Evolutionary conservation across 2,888 invertebrate species (phyloP).

Genomic region (Carpatolechia fugitivella): DNA sequence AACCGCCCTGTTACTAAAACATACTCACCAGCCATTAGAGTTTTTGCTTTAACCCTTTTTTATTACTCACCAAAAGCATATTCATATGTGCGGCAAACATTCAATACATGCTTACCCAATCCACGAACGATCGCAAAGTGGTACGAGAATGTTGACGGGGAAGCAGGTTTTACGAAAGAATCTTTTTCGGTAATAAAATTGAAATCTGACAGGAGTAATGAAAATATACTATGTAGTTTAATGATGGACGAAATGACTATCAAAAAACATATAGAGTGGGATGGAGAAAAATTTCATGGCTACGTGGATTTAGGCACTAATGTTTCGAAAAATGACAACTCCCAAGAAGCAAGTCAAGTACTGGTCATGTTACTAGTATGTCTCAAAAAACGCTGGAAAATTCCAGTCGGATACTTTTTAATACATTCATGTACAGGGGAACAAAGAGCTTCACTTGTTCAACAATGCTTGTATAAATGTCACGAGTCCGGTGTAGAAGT

Average conservation of each 20-base stretch:
- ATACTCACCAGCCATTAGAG: neutral
- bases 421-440: slow-evolving; percentile 20
- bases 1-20: neutral
- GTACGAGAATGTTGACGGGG: slow-evolving; percentile 8
- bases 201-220: neutral
- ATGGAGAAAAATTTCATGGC: slow-evolving; percentile 14
- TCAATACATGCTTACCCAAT: neutral
- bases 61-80: neutral
- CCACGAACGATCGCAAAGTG: slow-evolving; percentile 9
- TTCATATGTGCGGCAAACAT: neutral
- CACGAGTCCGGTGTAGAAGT: slow-evolving; percentile 19
- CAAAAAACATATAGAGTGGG: slow-evolving; percentile 12
- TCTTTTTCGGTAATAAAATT: slow-evolving; percentile 11
- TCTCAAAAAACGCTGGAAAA: slow-evolving; percentile 21
- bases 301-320: slow-evolving; percentile 11
- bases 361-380: slow-evolving; percentile 21
- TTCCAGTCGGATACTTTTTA: slow-evolving; percentile 25
- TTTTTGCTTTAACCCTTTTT: neutral
- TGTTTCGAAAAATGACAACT: slow-evolving; percentile 5
- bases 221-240: neutral
- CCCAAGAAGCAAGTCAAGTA: slow-evolving; percentile 11
- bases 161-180: slow-evolving; percentile 18
- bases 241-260: slow-evolving; percentile 18
- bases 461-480: slow-evolving; percentile 16
- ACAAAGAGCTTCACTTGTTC: slow-evolving; percentile 20